phyloP scores from a whole-genome alignment of 2,113 vertebrate genomes.

The Baryphthengus martii region DNA sequence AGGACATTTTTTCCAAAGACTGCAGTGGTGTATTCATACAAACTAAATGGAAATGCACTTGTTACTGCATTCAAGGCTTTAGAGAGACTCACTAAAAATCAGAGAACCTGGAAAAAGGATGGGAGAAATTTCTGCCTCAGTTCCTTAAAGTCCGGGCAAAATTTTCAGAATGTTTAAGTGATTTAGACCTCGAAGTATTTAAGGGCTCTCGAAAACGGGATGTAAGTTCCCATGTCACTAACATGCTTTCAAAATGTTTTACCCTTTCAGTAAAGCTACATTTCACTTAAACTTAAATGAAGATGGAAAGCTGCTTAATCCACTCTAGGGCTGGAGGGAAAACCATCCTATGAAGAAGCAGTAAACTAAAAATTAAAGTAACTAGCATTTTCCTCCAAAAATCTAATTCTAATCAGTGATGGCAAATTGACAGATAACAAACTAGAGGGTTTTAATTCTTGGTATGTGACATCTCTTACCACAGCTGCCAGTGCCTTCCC shows the following conservation, averaged over 20 bases:
- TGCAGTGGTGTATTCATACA: not conserved
- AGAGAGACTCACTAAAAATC: not conserved
- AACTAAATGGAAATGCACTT: not conserved
- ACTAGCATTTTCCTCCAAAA: not conserved
- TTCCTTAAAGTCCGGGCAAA: not conserved
- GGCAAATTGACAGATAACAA: not conserved
- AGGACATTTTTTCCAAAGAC: not conserved
- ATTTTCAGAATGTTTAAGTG: not conserved
- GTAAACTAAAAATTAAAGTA: not conserved
- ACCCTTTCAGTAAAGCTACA: not conserved
- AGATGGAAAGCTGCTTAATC: not conserved
- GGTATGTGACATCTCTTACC: not conserved
- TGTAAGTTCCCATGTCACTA: accelerated
- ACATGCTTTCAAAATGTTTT: not conserved
- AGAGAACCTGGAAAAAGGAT: not conserved
- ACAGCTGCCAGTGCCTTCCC: not conserved
- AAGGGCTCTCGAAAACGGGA: not conserved
- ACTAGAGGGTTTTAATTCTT: not conserved
- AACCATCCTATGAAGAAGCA: not conserved
- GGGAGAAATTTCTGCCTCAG: not conserved
- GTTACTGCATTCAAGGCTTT: not conserved
- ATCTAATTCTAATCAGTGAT: not conserved
- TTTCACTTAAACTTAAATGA: not conserved
- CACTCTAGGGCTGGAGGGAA: not conserved
- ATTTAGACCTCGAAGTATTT: not conserved